Conservation (phyloP, 2,888 invertebrate genomes). For the Ornithoptera alexandrae region DNA sequence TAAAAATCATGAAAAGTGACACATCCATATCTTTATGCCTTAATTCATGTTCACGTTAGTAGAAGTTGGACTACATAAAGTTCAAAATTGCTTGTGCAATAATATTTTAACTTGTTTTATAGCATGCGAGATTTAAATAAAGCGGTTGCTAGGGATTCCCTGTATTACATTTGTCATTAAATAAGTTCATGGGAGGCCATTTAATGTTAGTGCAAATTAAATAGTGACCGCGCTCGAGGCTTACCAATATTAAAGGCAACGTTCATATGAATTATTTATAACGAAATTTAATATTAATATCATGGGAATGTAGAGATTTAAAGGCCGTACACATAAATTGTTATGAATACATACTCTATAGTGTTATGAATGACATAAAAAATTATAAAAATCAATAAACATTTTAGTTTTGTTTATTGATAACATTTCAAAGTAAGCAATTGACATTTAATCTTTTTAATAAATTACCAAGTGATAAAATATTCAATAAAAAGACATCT, state of each 20-base stretch:
- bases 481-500: too few species aligned
- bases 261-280: constrained; percentile 55
- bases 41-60: too few species aligned
- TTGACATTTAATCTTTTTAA: too few species aligned
- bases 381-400: too few species aligned
- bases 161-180: constrained; percentile 33
- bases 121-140: constrained; percentile 8
- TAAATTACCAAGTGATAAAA: too few species aligned
- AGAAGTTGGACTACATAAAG: constrained; percentile 25
- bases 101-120: constrained; percentile 31
- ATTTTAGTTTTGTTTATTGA: too few species aligned
- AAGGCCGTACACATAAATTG: background rate
- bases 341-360: background rate
- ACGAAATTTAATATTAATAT: constrained; percentile 16
- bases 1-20: too few species aligned
- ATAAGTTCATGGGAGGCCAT: constrained; percentile 33
- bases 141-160: constrained; percentile 1
- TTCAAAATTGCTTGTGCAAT: constrained; percentile 31
- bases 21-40: too few species aligned
- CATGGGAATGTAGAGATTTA: background rate
- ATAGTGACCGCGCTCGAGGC: constrained; percentile 41
- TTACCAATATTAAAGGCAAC: constrained; percentile 42
- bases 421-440: too few species aligned
- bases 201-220: constrained; percentile 44
- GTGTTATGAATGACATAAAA: too few species aligned